These are phyloP conservation scores for Tauraco hartlaubi DNA, from an alignment of 2,797 vertebrate genomes.

Conservation along the genomic window DNA sequence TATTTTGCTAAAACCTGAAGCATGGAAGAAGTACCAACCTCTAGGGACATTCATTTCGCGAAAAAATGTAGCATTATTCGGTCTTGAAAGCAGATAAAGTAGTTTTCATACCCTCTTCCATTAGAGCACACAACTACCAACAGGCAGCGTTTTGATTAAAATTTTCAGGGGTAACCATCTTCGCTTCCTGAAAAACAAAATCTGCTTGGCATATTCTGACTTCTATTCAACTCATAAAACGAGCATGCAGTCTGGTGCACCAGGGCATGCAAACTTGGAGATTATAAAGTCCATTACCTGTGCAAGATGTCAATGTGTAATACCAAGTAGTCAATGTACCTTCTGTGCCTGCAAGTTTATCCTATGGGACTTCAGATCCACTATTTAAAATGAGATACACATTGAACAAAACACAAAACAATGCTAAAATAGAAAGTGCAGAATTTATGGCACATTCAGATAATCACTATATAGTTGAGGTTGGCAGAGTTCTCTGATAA, in stretches of 20 bases:
- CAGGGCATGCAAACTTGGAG: neutral
- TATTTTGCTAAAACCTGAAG: neutral
- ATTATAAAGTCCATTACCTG: neutral
- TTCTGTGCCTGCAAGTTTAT: neutral
- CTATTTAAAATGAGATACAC: neutral
- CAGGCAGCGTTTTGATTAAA: neutral
- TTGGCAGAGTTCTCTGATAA: neutral
- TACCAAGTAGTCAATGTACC: neutral
- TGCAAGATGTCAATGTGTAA: neutral
- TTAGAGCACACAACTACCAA: neutral
- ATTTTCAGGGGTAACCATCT: neutral
- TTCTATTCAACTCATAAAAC: neutral
- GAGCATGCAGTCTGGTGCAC: neutral
- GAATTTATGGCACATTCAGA: neutral
- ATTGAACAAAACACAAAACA: neutral
- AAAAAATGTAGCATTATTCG: neutral
- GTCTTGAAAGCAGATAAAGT: neutral
- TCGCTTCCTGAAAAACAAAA: neutral
- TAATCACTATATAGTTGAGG: neutral
- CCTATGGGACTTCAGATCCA: neutral
- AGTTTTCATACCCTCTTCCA: neutral
- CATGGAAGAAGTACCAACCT: neutral
- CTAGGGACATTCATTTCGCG: neutral
- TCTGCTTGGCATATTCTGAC: neutral
- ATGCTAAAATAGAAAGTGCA: neutral